Conservation (phyloP, 2,797 vertebrate species). For the Denticeps clupeoides region DNA sequence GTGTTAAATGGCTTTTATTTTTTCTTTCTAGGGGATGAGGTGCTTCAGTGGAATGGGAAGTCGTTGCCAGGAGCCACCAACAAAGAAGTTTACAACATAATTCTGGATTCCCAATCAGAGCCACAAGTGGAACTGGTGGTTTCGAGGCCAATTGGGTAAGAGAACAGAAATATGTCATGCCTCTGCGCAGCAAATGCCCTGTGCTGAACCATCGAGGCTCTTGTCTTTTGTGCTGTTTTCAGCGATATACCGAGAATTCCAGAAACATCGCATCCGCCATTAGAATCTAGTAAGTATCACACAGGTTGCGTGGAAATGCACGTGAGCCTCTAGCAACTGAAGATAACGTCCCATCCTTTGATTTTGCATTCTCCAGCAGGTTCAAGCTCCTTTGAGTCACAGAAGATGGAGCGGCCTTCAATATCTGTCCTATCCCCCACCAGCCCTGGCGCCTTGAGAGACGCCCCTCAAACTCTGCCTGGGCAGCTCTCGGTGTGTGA, state of each 20-base stretch:
- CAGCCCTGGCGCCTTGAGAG: constrained; percentile 83
- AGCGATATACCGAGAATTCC: constrained; percentile 99
- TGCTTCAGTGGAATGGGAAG: constrained; percentile 98
- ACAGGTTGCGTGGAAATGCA: too few species aligned
- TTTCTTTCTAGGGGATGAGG: constrained; percentile 80
- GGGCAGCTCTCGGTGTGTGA: constrained; percentile 84
- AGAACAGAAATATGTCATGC: constrained; percentile 21
- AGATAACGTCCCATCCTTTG: too few species aligned
- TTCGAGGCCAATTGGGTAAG: constrained; percentile 98
- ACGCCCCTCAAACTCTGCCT: constrained; percentile 85
- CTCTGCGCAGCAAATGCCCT: not conserved
- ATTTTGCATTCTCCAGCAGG: constrained; percentile 54
- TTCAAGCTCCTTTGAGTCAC: constrained; percentile 98
- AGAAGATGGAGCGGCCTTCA: constrained; percentile 96
- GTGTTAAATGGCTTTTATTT: too few species aligned
- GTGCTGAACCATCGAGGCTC: too few species aligned
- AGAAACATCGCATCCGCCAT: constrained; percentile 92
- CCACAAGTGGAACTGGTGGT: constrained; percentile 98
- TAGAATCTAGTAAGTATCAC: constrained; percentile 93
- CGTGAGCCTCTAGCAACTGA: too few species aligned
- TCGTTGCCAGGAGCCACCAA: constrained; percentile 91
- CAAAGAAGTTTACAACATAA: constrained; percentile 99
- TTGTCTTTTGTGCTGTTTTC: too few species aligned
- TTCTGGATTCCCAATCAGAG: constrained; percentile 95
- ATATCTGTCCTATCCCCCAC: constrained; percentile 95